These are phyloP conservation scores for Synanthedon vespiformis DNA, from an alignment of 2,888 invertebrate species.

Conservation along the genomic window DNA sequence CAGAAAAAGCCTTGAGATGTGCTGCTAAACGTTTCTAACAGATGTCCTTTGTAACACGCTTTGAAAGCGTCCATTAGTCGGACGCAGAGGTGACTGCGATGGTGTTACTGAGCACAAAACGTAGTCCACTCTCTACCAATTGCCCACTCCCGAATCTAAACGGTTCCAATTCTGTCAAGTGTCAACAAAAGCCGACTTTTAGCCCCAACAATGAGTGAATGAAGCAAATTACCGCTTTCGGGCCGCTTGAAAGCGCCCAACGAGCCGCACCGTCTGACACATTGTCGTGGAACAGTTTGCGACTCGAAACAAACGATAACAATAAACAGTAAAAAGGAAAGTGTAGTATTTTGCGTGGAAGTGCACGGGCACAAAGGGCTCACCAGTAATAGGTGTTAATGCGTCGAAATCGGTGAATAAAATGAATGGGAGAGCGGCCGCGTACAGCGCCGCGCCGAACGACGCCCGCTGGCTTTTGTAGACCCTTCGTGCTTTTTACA, in stretches of 20 bases:
- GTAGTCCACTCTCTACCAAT: slow-evolving; percentile 54
- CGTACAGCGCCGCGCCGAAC: slow-evolving; percentile 18
- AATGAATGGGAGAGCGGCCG: slow-evolving; percentile 32
- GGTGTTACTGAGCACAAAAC: slow-evolving; percentile 3
- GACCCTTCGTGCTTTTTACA: slow-evolving; percentile 11
- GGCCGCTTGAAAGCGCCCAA: slow-evolving; percentile 59
- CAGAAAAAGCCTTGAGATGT: no score
- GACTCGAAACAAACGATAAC: slow-evolving; percentile 65
- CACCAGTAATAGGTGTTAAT: slow-evolving; percentile 60
- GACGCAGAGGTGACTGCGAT: slow-evolving; percentile 32
- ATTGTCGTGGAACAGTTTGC: slow-evolving; percentile 62
- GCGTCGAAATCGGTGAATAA: slow-evolving; percentile 50
- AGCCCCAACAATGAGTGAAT: slow-evolving; percentile 62
- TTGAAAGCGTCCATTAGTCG: slow-evolving; percentile 38
- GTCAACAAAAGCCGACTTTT: slow-evolving; percentile 67
- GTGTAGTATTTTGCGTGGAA: slow-evolving; percentile 62
- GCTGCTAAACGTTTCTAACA: neutral
- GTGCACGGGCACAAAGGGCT: slow-evolving; percentile 45
- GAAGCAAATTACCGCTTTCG: slow-evolving; percentile 66
- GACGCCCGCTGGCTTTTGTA: slow-evolving; percentile 11
- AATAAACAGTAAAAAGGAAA: slow-evolving; percentile 68
- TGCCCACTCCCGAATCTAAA: slow-evolving; percentile 63
- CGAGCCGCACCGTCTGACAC: slow-evolving; percentile 51
- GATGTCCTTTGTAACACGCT: slow-evolving; percentile 15
- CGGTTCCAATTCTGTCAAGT: slow-evolving; percentile 64